Base-by-base conservation (phyloP, 2,797 vertebrate genomes). In the Cossypha heuglini region DNA sequence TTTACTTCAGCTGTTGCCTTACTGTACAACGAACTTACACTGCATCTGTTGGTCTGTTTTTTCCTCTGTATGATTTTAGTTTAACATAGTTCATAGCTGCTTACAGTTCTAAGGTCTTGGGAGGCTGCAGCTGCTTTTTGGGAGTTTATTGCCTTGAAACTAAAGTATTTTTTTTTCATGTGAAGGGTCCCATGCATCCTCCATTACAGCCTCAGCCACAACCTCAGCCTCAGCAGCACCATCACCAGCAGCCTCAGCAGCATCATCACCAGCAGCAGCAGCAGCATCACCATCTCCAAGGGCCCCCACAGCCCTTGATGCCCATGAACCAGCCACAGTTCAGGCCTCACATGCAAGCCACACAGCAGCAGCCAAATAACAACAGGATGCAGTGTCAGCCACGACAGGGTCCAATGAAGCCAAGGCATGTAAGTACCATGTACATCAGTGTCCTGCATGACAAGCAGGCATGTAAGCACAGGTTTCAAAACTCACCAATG, bases 251-350 rank as follows among this genome's bases (percentile, higher is more conserved):
- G 18, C 98, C 97, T 3, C 98, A 93, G 16, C 97, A 97, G 2
- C 76, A 79, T 11, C 76, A 66, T n/a, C 76, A 79, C 42, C 98
- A 97, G 58, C 98, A 97, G 21, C 98, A 98, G 43, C 98, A 98
- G 76, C 98, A 98, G 37, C 98, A 98, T 61, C 98, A 98, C 24
- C 97, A 99, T 66, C 96, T 98, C 55, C 98, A 98, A 79, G 97
- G 98, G n/a, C 98, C 98, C 19, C 99, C 98, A 5, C 98, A 98
- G 87, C 98, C 98, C 78, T 98, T 99, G 96, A 98, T 99, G 98
- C 98, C 98, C 84, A 98, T 99, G 86, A 97, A 98, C 72, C 99
- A 99, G 88, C 98, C 98, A n/a, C 98, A 97, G 91, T 99, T 99
- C 97, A 98, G 99, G 94, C 98, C 98, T 80, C 99, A 98, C 29